These are phyloP conservation scores for Branchinecta lindahli DNA, from an alignment of 1,140 invertebrate genomes.

Conservation along the genomic window DNA sequence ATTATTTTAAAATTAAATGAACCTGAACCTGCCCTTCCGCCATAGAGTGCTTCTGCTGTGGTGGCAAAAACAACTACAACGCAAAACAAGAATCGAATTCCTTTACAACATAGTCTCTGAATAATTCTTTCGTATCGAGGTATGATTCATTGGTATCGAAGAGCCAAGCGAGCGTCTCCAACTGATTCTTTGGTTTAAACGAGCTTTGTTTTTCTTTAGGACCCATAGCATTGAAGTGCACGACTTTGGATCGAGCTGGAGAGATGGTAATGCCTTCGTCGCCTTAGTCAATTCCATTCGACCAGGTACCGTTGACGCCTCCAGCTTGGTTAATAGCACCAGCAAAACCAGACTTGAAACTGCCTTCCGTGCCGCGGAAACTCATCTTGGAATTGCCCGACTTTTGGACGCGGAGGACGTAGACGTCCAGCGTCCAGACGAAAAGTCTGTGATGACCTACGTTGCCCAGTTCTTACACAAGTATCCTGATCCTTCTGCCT, in stretches of 20 bases:
- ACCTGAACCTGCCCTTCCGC: too few relatives aligned
- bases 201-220: constrained; percentile 35
- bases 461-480: constrained; percentile 95
- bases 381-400: constrained; percentile 77
- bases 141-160: too few relatives aligned
- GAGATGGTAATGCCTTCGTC: constrained; percentile 89
- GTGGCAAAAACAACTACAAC: too few relatives aligned
- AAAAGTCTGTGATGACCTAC: constrained; percentile 98
- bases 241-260: constrained; percentile 93
- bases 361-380: constrained; percentile 84
- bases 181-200: too few relatives aligned
- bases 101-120: too few relatives aligned
- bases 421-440: constrained; percentile 89
- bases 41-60: too few relatives aligned
- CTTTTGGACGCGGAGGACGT: constrained; percentile 92
- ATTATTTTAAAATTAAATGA: too few relatives aligned
- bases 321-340: constrained; percentile 53
- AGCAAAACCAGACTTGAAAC: constrained; percentile 72
- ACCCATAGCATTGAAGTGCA: constrained; percentile 70
- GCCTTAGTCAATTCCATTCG: constrained; percentile 90
- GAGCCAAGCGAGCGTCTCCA: too few relatives aligned
- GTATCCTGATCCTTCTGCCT: constrained; percentile 51
- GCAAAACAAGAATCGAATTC: too few relatives aligned
- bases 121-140: too few relatives aligned
- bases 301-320: constrained; percentile 76